Conservation (phyloP, 2,797 vertebrate species). For the Hydrocynus forskahlii region DNA sequence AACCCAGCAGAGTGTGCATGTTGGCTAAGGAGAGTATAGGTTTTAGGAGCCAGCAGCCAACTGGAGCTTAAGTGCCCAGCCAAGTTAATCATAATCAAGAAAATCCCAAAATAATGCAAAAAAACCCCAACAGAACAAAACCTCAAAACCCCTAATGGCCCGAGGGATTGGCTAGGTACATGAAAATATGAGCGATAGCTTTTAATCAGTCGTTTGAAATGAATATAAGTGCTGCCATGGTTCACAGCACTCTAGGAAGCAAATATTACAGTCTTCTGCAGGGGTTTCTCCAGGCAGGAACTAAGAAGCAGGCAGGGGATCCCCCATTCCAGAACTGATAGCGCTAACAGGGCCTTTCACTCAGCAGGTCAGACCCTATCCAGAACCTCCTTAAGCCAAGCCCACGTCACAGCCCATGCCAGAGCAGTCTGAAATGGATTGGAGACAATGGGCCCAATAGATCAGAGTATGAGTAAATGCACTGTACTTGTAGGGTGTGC, state of each 20-base stretch:
- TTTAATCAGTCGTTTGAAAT: slow-evolving; percentile 13
- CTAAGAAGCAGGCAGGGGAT: slow-evolving; percentile 27
- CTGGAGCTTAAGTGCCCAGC: background rate
- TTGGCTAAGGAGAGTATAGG: background rate
- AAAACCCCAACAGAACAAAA: background rate
- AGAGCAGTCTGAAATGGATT: slow-evolving; percentile 51
- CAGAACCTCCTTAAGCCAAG: slow-evolving; percentile 46
- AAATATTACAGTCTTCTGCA: slow-evolving; percentile 12
- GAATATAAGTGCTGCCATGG: background rate
- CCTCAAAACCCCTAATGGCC: background rate
- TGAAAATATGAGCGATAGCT: background rate
- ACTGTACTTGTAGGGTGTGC: slow-evolving; percentile 36
- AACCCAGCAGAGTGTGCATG: slow-evolving; percentile 15
- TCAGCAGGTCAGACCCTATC: slow-evolving; percentile 34
- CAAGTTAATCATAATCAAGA: slow-evolving; percentile 29
- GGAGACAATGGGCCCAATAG: slow-evolving; percentile 55
- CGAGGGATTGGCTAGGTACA: background rate
- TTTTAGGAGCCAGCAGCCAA: background rate
- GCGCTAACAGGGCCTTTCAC: slow-evolving; percentile 38
- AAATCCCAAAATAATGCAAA: slow-evolving; percentile 1
- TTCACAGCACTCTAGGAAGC: slow-evolving; percentile 1
- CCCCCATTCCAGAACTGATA: slow-evolving; percentile 27
- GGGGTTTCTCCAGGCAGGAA: background rate
- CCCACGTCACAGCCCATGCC: slow-evolving; percentile 45
- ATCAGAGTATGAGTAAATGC: slow-evolving; percentile 51